phyloP scores from a whole-genome alignment of 2,888 invertebrate genomes.

The Epirrita christyi region DNA sequence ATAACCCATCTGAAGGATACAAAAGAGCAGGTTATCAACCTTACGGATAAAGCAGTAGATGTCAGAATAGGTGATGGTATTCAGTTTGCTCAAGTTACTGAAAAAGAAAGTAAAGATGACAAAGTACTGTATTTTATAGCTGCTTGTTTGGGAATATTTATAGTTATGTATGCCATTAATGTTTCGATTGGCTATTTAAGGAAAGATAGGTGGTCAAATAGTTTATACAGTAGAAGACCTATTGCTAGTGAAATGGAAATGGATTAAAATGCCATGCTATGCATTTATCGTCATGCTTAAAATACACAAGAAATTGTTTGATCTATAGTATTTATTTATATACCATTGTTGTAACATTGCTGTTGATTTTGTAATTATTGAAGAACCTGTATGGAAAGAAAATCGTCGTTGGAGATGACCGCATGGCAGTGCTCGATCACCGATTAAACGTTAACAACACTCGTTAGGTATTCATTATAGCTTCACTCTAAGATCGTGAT shows the following conservation, averaged over 20 bases:
- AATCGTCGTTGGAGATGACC: too few relatives aligned
- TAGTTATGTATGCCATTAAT: conserved; percentile 23
- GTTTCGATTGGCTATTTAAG: neutral
- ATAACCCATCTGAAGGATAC: conserved; percentile 17
- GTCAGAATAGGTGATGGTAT: conserved; percentile 9
- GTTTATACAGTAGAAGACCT: conserved; percentile 17
- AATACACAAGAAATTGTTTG: too few relatives aligned
- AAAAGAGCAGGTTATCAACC: conserved; percentile 12
- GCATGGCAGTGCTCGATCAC: too few relatives aligned
- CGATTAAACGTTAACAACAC: too few relatives aligned
- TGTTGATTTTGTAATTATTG: too few relatives aligned
- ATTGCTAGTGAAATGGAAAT: conserved; percentile 27
- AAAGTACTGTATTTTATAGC: conserved; percentile 34
- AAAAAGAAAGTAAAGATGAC: conserved; percentile 12
- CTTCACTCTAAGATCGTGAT: too few relatives aligned
- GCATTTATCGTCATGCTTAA: too few relatives aligned
- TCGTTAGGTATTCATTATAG: too few relatives aligned
- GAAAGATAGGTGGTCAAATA: conserved; percentile 1
- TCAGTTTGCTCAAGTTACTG: conserved; percentile 11
- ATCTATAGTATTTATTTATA: too few relatives aligned
- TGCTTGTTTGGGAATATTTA: conserved; percentile 23
- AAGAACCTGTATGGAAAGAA: too few relatives aligned
- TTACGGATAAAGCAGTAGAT: neutral
- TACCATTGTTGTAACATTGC: too few relatives aligned
- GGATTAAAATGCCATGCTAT: conserved; percentile 19